phyloP scores from a whole-genome alignment of 2,888 invertebrate species.

The Hyles lineata region DNA sequence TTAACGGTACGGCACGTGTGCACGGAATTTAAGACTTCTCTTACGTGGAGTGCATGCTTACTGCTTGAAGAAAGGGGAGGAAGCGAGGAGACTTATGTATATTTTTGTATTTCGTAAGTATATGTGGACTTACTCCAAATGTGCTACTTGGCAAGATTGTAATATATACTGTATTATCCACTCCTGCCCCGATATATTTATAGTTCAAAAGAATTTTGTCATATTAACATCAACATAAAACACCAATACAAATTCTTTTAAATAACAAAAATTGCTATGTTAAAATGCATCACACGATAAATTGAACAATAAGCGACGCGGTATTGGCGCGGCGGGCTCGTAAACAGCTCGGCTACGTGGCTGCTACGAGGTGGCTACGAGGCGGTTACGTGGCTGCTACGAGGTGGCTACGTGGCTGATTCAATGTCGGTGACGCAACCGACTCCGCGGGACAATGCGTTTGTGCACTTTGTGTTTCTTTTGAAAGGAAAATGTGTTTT shows the following conservation, averaged over 20 bases:
- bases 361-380: not conserved
- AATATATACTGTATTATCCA: too few species aligned
- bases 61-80: not conserved
- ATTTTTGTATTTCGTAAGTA: not conserved
- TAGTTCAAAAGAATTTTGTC: too few species aligned
- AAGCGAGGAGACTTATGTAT: not conserved
- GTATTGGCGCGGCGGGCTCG: conserved; percentile 33
- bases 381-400: not conserved
- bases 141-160: too few species aligned
- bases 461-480: conserved; percentile 4
- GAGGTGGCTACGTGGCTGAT: not conserved
- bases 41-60: conserved; percentile 7
- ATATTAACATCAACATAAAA: too few species aligned
- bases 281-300: conserved; percentile 42
- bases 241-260: not conserved
- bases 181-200: too few species aligned
- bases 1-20: not conserved
- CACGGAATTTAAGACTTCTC: not conserved
- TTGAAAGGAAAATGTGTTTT: not conserved
- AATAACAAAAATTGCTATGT: conserved; percentile 33
- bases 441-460: not conserved
- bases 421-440: not conserved
- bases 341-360: conserved; percentile 44
- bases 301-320: conserved; percentile 37
- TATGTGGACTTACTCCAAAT: not conserved